Evolutionary conservation across 2,888 invertebrate species (phyloP), one percentile per base, ranked within the genome.

Genomic region (Plagodis pulveraria): DNA sequence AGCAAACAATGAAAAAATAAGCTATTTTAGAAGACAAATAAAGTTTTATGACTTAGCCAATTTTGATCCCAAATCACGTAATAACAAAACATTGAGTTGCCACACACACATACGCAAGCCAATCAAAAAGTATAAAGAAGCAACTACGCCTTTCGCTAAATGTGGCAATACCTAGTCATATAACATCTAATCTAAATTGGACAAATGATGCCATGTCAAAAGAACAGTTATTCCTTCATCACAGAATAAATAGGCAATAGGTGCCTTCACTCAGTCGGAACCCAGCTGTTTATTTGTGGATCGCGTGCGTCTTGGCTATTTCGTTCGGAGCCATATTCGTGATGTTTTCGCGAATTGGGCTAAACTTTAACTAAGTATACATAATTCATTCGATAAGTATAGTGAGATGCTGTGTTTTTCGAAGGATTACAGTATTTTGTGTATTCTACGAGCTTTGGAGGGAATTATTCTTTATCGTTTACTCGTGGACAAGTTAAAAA

Each of bases 241-340:
- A 22, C 22, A 22, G 22, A 22, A 22, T n/a, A n/a, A n/a, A n/a
- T n/a, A n/a, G n/a, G n/a, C 22, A 22, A 2, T 22, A 22, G 1
- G 12, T 44, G 44, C 50, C 36, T 49, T 32, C n/a, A 42, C 22
- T 33, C n/a, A 9, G 6, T 38, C 4, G 22, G 22, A 22, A 22
- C 22, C 10, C 9, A 59, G 50, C 35, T 50, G 44, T 59, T 59
- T 60, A 63, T 58, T 55, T 36, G 46, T 42, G 55, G 8, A 63
- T 63, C 49, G 63, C 63, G 63, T 63, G 63, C 12, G 6, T 35
- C 35, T 32, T 7, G 11, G 10, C 43, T 43, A 47, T 56, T 61
- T 61, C 22, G 50, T 50, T 12, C 42, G 33, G 49, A 33, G 56
- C 48, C 45, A 49, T 48, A 33, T 47, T 55, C 43, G 60, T 40